A percentile compares a stretch with the other conserved stretches of the same genome.
These are phyloP conservation scores for Acanthaster planci DNA, from an alignment of 35 echinoderm and acorn worm species.

Conservation along the genomic window DNA sequence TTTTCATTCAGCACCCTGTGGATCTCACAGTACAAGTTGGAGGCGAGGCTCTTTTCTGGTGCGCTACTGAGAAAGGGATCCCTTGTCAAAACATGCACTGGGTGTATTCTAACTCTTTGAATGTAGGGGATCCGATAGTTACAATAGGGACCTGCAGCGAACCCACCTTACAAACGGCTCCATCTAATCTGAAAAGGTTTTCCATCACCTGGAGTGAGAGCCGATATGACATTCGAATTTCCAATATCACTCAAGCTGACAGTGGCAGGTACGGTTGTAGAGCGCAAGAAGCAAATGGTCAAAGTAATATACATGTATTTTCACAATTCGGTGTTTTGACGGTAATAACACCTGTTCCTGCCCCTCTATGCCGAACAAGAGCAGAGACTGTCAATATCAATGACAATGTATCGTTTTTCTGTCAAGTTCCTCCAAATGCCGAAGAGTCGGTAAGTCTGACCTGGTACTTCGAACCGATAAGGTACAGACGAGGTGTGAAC, in stretches of 20 bases:
- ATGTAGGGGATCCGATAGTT: neutral
- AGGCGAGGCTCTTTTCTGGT: constrained; percentile 2
- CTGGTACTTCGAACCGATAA: neutral
- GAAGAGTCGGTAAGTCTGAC: neutral
- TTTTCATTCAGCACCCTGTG: neutral
- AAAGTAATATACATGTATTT: neutral
- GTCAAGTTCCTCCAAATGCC: neutral
- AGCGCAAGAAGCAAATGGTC: neutral
- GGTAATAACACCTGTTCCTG: neutral
- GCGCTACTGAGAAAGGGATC: neutral
- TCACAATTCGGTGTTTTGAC: neutral
- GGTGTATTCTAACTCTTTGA: neutral
- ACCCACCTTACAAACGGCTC: neutral
- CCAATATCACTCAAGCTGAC: neutral
- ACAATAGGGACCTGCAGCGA: neutral
- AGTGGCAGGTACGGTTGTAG: constrained; percentile 4
- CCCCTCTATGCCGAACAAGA: neutral
- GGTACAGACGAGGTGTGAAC: neutral
- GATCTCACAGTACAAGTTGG: neutral
- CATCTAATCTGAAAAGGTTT: too few relatives aligned
- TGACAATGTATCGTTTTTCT: neutral
- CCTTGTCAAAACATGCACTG: neutral
- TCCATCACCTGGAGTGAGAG: too few relatives aligned
- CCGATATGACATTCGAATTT: neutral
- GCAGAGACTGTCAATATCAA: neutral